Conservation (phyloP, 2,113 vertebrate species). For the Limnothrissa miodon region DNA sequence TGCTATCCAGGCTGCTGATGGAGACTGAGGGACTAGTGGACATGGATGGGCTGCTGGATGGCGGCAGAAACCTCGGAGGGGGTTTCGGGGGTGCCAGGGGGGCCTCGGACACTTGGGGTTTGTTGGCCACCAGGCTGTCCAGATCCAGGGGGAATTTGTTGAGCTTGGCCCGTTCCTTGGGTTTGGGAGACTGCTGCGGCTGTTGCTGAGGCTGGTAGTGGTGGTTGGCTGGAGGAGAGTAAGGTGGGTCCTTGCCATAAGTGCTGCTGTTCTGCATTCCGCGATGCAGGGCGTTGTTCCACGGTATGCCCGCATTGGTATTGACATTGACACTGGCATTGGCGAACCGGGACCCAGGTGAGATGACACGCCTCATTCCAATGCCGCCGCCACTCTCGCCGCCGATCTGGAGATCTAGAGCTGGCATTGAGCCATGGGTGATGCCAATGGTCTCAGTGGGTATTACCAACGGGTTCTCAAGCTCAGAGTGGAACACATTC, state of each 20-base stretch:
- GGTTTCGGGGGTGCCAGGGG: slow-evolving; percentile 28
- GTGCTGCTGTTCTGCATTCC: slow-evolving; percentile 41
- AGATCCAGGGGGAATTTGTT: slow-evolving; percentile 67
- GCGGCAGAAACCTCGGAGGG: slow-evolving; percentile 29
- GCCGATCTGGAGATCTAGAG: slow-evolving; percentile 74
- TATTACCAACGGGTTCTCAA: slow-evolving; percentile 50
- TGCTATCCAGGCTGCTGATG: slow-evolving; percentile 52
- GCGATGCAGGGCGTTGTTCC: slow-evolving; percentile 49
- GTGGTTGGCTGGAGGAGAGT: slow-evolving; percentile 43
- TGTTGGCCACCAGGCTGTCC: slow-evolving; percentile 60
- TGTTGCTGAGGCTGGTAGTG: not conserved
- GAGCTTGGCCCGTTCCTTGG: slow-evolving; percentile 62
- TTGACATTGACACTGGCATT: slow-evolving; percentile 26
- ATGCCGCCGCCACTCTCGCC: slow-evolving; percentile 69
- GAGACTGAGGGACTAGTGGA: slow-evolving; percentile 48
- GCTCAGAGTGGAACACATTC: slow-evolving; percentile 68
- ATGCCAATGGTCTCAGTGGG: slow-evolving; percentile 46
- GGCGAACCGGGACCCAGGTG: slow-evolving; percentile 52
- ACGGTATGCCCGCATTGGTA: slow-evolving; percentile 37
- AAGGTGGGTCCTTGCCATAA: slow-evolving; percentile 52
- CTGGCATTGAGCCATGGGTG: slow-evolving; percentile 69
- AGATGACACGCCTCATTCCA: slow-evolving; percentile 41
- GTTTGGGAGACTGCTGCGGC: slow-evolving; percentile 47
- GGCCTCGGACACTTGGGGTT: slow-evolving; percentile 24
- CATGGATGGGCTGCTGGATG: slow-evolving; percentile 47